phyloP scores from a whole-genome alignment of 2,797 vertebrate species.

The Lutjanus campechanus region DNA sequence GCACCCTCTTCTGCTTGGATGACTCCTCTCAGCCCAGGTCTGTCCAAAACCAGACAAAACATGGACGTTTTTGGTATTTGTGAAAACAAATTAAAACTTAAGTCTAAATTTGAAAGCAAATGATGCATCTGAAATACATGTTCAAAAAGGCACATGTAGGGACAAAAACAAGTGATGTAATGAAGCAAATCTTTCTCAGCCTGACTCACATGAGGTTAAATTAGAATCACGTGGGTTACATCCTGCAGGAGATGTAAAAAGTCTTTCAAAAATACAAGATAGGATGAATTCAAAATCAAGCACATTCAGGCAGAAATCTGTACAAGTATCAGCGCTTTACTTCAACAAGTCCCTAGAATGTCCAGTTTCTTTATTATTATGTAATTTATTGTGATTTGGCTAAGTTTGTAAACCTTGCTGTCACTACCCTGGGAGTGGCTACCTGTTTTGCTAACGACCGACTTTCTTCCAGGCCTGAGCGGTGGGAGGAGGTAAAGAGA shows the following conservation, averaged over 20 bases:
- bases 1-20: conserved; percentile 83
- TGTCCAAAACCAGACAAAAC: not conserved
- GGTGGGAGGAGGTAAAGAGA: conserved; percentile 80
- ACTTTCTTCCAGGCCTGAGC: conserved; percentile 57
- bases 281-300: not conserved
- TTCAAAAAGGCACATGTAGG: not conserved
- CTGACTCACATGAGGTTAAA: not conserved
- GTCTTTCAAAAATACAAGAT: not conserved
- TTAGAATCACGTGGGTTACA: not conserved
- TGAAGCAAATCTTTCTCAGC: not conserved
- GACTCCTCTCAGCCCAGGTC: conserved; percentile 70
- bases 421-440: no score
- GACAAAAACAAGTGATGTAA: not conserved
- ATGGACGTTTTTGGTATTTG: not conserved
- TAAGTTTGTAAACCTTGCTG: not conserved
- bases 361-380: no score
- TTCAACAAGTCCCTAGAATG: not conserved
- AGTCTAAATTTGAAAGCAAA: not conserved
- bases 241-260: not conserved
- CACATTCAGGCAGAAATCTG: not conserved
- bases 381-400: not conserved
- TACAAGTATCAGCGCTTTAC: not conserved
- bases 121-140: not conserved
- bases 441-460: not conserved
- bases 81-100: not conserved